Base-by-base conservation (phyloP, 2,113 vertebrate species). In the Colossoma macropomum region DNA sequence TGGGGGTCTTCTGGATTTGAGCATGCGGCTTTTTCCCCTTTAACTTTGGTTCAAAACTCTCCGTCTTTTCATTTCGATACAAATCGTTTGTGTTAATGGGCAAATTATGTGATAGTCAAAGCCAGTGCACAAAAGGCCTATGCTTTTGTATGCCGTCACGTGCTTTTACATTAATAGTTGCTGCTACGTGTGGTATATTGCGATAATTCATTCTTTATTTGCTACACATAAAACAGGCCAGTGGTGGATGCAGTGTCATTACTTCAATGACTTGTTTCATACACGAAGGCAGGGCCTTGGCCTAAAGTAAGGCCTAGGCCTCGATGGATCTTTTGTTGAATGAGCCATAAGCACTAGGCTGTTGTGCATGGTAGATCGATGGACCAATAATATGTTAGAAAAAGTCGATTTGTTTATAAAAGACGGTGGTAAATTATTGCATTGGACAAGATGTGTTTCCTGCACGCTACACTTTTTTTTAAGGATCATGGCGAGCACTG, bases 261-360 rank as follows among this genome's bases (percentile, higher is more conserved):
- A 85, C 66, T 84, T 66, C 71, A 10, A 4, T 62, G 70, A 75
- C 63, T 41, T 66, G 73, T 69, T 79, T 81, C 60, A 74, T 75
- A 63, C 78, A 77, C 13, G 74, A 74, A 73, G 68, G 73, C 62
- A 56, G 77, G 81, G 86, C 84, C 72, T 79, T 69, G 79, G 81
- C 73, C 76, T 81, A 81, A 76, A 73, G 30, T 56, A 73, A 84
- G 77, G 81, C 77, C 85, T 84, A 75, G 78, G 85, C 79, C 82
- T 80, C 82, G 82, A 23, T 69, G 74, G 60, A 60, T 78, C 78
- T 78, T 68, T 72, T 81, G 84, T 85, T 81, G 60, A 68, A 82
- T 71, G 34, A 62, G 79, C 59, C 56, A 72, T 73, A 62, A 73
- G 34, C 38, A 71, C 66, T 48, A 48, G 32, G 27, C 32, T 81